Conservation (phyloP, 2,113 vertebrate genomes). For the Ailurus styani region DNA sequence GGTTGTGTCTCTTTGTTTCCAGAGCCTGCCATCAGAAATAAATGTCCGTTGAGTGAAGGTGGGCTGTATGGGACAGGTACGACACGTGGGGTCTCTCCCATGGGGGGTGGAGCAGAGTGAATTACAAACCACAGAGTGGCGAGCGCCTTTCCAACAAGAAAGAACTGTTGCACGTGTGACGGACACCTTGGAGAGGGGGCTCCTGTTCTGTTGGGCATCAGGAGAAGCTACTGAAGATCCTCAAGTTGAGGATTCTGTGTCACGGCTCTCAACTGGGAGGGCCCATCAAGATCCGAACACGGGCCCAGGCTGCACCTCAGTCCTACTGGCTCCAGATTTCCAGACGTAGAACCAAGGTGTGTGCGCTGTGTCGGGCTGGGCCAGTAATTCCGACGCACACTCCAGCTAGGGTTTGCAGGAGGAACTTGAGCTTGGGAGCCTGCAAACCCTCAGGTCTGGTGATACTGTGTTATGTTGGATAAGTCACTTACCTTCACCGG, state of each 20-base stretch:
- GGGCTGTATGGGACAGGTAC: rapidly evolving
- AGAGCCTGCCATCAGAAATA: neutral
- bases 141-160: neutral
- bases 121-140: neutral
- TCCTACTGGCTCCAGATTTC: rapidly evolving
- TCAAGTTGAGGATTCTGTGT: neutral
- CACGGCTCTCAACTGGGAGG: neutral
- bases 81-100: neutral
- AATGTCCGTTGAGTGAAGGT: neutral
- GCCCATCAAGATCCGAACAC: neutral
- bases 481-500: neutral
- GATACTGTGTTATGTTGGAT: too few relatives aligned
- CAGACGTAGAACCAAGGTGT: rapidly evolving
- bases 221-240: neutral
- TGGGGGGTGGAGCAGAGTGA: neutral
- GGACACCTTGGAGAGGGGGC: neutral
- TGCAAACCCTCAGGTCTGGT: neutral
- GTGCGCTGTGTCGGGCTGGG: neutral
- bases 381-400: neutral
- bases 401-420: neutral
- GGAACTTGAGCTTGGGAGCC: neutral
- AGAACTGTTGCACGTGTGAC: rapidly evolving
- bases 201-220: neutral
- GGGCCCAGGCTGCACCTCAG: neutral
- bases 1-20: neutral